Evolutionary conservation across 2,797 vertebrate genomes (phyloP), one percentile per base, ranked within the genome.

Genomic region (Catamblyrhynchus diadema): DNA sequence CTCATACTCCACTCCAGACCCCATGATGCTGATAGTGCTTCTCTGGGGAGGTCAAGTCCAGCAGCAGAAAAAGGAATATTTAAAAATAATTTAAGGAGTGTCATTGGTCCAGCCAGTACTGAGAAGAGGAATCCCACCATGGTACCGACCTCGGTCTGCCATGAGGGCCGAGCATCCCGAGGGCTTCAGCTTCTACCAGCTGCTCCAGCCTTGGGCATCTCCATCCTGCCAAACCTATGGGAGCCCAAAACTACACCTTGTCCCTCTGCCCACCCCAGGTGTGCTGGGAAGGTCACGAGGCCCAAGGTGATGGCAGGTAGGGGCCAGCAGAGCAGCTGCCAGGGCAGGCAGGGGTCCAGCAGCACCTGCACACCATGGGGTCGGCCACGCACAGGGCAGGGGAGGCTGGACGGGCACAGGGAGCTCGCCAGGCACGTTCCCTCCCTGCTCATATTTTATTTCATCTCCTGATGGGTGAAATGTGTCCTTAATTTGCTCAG

Each of bases 401-500:
- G 54, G 24, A 54, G 33, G 59, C 44, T 24, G 39, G 45, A 39
- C 3, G 3, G 2, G 2, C 62, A 15, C 33, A 27, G 5, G 70
- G 73, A 78, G 81, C 73, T 86, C 1, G 0, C 88, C 86, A 88
- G 73, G 86, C 85, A 79, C 2, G 17, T 47, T 74, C 23, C 5
- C 74, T 86, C 70, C 83, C 71, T 7, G 18, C 73, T 91, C 44
- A 0, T 92, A 90, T 94, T 95, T 90, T 77, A 73, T 91, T 95
- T 95, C 86, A 61, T 62, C 95, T 73, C 90, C 84, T 73, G 91
- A 91, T 60, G 92, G 66, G 56, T 33, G 66, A 94, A 97, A 96
- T 92, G 93, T 96, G 95, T 94, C 93, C 96, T 95, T 90, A 95
- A 97, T 97, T 97, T 96, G 95, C 72, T 90, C 74, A 28, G 67